These are phyloP conservation scores for Carlito syrichta DNA, from an alignment of 2,113 vertebrate species.

Conservation along the genomic window DNA sequence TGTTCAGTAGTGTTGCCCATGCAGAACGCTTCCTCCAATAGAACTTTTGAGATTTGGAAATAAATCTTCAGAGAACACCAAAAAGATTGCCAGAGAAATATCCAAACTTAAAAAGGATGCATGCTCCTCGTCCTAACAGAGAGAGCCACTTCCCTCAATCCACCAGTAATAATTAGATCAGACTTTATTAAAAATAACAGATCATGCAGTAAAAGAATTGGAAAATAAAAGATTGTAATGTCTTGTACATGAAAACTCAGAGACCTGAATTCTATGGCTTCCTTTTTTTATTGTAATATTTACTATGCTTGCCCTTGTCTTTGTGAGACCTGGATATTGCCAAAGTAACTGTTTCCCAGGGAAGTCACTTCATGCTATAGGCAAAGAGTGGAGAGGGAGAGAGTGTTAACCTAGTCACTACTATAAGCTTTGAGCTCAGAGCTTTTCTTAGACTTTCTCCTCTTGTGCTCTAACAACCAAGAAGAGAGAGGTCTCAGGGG, in stretches of 20 bases:
- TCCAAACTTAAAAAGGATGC: not conserved
- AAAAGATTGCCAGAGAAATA: not conserved
- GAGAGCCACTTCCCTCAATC: not conserved
- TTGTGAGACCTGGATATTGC: not conserved
- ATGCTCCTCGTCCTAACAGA: not conserved
- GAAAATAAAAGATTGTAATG: not conserved
- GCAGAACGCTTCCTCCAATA: not conserved
- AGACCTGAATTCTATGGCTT: not conserved
- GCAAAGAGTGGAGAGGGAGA: accelerated
- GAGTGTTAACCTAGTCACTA: too few relatives aligned
- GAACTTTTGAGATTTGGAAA: not conserved
- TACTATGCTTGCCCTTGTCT: not conserved
- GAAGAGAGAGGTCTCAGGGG: not conserved
- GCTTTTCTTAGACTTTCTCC: not conserved
- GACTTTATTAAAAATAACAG: not conserved
- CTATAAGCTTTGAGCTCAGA: too few relatives aligned
- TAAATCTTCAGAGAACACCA: not conserved
- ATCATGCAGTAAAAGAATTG: not conserved
- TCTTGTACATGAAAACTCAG: not conserved
- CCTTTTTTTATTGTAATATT: accelerated
- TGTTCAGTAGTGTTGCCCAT: not conserved
- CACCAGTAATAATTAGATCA: not conserved
- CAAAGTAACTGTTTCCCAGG: not conserved
- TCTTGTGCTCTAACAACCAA: not conserved
- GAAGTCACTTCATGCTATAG: accelerated